phyloP scores from a whole-genome alignment of 2,888 invertebrate species.

The Hyppa rectilinea region DNA sequence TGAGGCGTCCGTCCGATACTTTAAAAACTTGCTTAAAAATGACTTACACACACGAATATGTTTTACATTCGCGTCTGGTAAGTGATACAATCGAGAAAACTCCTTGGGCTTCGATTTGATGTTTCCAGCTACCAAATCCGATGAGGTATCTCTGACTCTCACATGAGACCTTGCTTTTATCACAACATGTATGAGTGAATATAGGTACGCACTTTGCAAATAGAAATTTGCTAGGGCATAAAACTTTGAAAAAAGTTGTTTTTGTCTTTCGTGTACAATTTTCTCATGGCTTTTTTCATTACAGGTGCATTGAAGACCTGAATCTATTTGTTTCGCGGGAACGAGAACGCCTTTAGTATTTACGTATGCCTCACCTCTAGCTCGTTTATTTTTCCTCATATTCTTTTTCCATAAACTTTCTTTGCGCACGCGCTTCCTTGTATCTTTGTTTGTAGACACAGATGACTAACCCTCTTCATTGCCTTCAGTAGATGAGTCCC shows the following conservation, averaged over 20 bases:
- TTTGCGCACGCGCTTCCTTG: constrained; percentile 11
- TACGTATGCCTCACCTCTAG: constrained; percentile 41
- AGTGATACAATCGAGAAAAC: too few species aligned
- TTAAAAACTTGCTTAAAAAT: constrained; percentile 42
- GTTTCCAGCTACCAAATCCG: neutral
- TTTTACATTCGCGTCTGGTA: too few species aligned
- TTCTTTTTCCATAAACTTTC: constrained; percentile 40
- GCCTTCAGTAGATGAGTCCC: constrained; percentile 37
- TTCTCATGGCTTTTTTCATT: constrained; percentile 4
- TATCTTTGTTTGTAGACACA: constrained; percentile 25
- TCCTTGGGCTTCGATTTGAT: neutral
- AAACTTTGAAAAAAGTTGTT: constrained; percentile 8
- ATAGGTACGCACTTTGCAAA: constrained; percentile 1
- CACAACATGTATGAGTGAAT: constrained; percentile 11
- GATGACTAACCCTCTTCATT: constrained; percentile 46
- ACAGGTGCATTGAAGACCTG: constrained; percentile 6
- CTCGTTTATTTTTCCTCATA: constrained; percentile 47
- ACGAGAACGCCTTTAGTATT: constrained; percentile 43
- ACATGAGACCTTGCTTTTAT: constrained; percentile 8
- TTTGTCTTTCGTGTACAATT: neutral
- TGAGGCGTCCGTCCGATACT: constrained; percentile 8
- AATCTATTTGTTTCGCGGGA: constrained; percentile 4
- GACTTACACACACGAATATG: constrained; percentile 18
- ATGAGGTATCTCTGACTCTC: neutral
- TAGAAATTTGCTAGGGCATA: constrained; percentile 10